These are phyloP conservation scores for Otis tarda DNA, from an alignment of 2,113 vertebrate species.

Conservation along the genomic window DNA sequence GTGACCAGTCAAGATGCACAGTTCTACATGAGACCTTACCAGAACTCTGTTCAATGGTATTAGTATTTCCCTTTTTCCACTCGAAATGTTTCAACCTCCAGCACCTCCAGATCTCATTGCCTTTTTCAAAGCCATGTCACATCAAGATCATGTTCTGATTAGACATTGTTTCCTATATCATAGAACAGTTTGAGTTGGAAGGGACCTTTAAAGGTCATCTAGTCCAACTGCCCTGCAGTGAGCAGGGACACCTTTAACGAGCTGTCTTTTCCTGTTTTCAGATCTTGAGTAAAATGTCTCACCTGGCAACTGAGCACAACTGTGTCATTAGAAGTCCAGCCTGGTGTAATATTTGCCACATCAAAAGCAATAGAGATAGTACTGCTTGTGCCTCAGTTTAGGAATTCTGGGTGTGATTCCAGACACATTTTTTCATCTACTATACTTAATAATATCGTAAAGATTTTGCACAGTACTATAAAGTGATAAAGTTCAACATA, in stretches of 20 bases:
- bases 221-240: too few relatives aligned
- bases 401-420: neutral
- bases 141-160: neutral
- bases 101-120: neutral
- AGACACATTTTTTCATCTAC: neutral
- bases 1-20: neutral
- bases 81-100: neutral
- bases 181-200: too few relatives aligned
- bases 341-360: conserved; percentile 7
- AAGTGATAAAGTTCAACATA: neutral
- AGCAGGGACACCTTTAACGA: too few relatives aligned
- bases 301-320: conserved; percentile 36
- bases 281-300: neutral
- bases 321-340: neutral
- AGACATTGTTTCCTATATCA: neutral
- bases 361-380: conserved; percentile 42
- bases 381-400: neutral
- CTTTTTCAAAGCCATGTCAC: neutral
- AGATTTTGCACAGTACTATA: neutral
- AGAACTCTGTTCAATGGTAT: neutral
- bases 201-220: too few relatives aligned
- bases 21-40: neutral
- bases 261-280: neutral
- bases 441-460: neutral
- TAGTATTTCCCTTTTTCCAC: neutral